Evolutionary conservation across 2,888 invertebrate species (phyloP).

Genomic region (Oxystoma pomonae): DNA sequence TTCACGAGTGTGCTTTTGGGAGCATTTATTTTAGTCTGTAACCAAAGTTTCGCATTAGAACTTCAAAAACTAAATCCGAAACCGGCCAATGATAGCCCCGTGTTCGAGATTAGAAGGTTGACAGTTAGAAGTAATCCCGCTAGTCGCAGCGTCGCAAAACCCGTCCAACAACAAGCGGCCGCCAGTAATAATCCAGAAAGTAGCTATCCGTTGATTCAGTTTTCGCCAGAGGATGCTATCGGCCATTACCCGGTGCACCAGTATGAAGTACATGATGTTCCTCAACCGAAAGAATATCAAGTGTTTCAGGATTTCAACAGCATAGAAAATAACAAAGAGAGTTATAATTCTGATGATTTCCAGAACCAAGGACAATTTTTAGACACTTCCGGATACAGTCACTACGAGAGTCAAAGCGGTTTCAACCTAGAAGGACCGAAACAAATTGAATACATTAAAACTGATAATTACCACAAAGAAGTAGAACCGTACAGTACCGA

Average conservation of each 20-base stretch:
- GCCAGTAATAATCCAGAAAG: background rate
- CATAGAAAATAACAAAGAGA: slow-evolving; percentile 8
- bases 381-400: slow-evolving; percentile 29
- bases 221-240: background rate
- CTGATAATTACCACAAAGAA: slow-evolving; percentile 34
- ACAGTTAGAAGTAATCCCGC: background rate
- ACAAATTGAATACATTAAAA: slow-evolving; percentile 36
- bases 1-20: slow-evolving; percentile 3
- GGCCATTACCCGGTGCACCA: background rate
- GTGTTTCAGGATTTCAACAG: slow-evolving; percentile 3
- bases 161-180: background rate
- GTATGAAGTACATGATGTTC: no score
- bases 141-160: background rate
- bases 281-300: background rate
- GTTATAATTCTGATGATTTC: slow-evolving; percentile 13
- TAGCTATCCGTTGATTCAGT: background rate
- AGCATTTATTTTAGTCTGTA: background rate
- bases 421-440: slow-evolving; percentile 32
- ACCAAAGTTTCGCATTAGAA: background rate
- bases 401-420: slow-evolving; percentile 31
- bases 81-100: background rate
- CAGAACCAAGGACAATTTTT: slow-evolving; percentile 17
- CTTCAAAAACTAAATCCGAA: background rate
- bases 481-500: slow-evolving; percentile 31
- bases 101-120: background rate